phyloP scores from a whole-genome alignment of 2,888 invertebrate genomes.

The Amiota minor region DNA sequence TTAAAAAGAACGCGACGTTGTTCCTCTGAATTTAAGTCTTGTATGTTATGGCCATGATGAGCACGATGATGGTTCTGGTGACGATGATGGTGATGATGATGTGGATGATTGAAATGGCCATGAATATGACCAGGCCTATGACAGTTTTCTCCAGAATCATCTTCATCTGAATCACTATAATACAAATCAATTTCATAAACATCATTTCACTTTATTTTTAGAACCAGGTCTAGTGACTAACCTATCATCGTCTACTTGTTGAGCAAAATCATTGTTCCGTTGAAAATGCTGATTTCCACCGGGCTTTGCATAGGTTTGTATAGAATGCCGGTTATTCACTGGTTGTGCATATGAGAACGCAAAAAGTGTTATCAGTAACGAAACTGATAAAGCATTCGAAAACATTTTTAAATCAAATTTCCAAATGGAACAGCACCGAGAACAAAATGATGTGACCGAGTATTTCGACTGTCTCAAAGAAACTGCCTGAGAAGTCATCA shows the following conservation, averaged over 20 bases:
- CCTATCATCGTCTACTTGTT: neutral
- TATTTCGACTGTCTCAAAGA: too few relatives aligned
- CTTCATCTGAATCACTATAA: neutral
- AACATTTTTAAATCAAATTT: conserved; percentile 41
- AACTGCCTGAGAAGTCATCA: too few relatives aligned
- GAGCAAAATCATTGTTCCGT: neutral
- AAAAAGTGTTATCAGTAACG: conserved; percentile 50
- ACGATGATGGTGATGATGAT: neutral
- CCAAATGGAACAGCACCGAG: neutral
- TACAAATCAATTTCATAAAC: neutral
- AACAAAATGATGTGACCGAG: too few relatives aligned
- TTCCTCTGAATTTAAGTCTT: too few relatives aligned
- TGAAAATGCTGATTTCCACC: conserved; percentile 20
- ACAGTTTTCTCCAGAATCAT: neutral
- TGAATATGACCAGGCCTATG: neutral
- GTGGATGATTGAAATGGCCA: neutral
- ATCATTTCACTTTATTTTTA: neutral
- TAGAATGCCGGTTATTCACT: conserved; percentile 33
- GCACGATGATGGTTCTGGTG: neutral
- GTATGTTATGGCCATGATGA: neutral
- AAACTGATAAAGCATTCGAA: conserved; percentile 40
- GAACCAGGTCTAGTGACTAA: neutral
- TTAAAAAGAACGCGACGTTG: too few relatives aligned
- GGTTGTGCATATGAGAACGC: conserved; percentile 47
- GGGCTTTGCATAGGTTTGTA: conserved; percentile 28